Evolutionary conservation across 2,113 vertebrate species (phyloP), one percentile per base, ranked within the genome.

Genomic region (Nanorana parkeri): DNA sequence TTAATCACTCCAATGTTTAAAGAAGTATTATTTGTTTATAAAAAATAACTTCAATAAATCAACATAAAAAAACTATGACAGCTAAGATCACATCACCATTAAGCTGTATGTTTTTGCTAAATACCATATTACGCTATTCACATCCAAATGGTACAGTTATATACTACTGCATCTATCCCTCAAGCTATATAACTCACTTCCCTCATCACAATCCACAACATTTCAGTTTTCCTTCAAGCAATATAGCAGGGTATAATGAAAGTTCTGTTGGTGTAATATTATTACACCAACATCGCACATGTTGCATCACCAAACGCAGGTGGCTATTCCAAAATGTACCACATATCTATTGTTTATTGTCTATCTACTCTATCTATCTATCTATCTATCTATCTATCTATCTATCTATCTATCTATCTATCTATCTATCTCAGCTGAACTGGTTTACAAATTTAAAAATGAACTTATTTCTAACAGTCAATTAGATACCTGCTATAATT

Each of bases 1-100:
- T 21, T 23, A 61, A 21, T 61, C 8, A 61, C 58, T 61, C 23
- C 58, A 10, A 21, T 21, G 23, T 61, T 23, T 13, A 63, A 63
- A 16, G 15, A 63, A 24, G 21, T 15, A 63, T 11, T 24, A 3
- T 63, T 1, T 63, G 60, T 63, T 63, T 13, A 16, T 21, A 63
- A 24, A 15, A 24, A 58, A 73, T 16, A 29, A 32, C 24, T 58
- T n/a, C 5, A 36, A 36, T 6, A 36, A 36, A 36, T 7, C 2
- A 6, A 36, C 32, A 36, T 36, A 36, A 20, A 55, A 5, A 24
- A 1, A 6, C 20, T 20, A 32, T 67, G 11, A n/a, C 65, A 17
- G 71, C 26, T n/a, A 15, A 64, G 47, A n/a, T 65, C 41, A 63
- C 78, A 63, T 63, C 36, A 54, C 58, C 72, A 81, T 81, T 64